Evolutionary conservation across 2,113 vertebrate species (phyloP), one percentile per base, ranked within the genome.

Genomic region (Caretta caretta): DNA sequence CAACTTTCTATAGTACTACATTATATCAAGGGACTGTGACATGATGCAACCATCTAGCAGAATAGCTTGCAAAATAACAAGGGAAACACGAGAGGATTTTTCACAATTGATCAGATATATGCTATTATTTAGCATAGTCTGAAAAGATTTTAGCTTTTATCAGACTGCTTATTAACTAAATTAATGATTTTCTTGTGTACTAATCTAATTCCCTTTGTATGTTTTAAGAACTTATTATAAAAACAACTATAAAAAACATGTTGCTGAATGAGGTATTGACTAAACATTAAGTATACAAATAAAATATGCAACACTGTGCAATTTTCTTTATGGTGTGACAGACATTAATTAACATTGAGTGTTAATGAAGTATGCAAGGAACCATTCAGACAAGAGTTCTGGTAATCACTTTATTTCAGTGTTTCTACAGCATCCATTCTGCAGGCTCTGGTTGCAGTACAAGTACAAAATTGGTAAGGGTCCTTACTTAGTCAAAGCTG

Each of bases 271-370:
- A 48, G 22, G 24, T 29, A 93, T 92, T 96, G 90, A 94, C 91
- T 65, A 95, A 91, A 48, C 24, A 62, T 69, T 79, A 91, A 93
- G 16, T 3, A 89, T 19, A 8, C 81, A 89, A 89, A 62, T 90
- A 59, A 0, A 0, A 0, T 49, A 86, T 72, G 25, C 56, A 84
- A 80, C 85, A 86, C 5, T 76, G 83, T 57, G 86, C 35, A 72
- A 88, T 95, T 88, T 91, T 46, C 6, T 90, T 86, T 90, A 83
- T 38, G 80, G 13, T 90, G 87, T 83, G 7, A 5, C 84, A 93
- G 87, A 24, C 56, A 79, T 96, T 94, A 97, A 95, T 94, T 96
- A 94, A 94, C 87, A 94, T 65, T 90, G 10, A 96, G 89, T 92
- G 96, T 94, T 96, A 96, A 96, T 96, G 92, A 88, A 93, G 92